Conservation (phyloP, 1,140 invertebrate species). For the Drosophila yakuba region DNA sequence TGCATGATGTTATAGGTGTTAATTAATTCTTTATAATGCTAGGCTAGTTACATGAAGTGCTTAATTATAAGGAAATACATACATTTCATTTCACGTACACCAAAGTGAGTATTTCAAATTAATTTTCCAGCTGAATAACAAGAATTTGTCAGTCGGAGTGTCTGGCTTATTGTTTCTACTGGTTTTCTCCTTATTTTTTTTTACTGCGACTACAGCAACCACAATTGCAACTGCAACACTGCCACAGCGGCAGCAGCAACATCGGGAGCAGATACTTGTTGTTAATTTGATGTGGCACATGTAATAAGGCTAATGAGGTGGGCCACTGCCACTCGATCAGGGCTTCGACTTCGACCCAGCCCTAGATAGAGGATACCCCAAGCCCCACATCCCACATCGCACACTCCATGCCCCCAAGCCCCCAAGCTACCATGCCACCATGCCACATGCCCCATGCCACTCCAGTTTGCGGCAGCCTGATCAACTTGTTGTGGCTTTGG, state of each 20-base stretch:
- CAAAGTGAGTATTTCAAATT: no score
- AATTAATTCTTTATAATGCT: no score
- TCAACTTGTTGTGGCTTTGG: conserved; percentile 46
- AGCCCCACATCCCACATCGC: background rate
- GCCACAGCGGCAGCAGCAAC: conserved; percentile 24
- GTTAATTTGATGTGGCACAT: conserved; percentile 71
- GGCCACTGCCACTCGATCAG: conserved; percentile 43
- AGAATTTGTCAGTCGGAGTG: conserved; percentile 6
- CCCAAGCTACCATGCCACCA: background rate
- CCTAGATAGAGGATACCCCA: conserved; percentile 29
- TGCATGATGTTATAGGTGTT: no score
- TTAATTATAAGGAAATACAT: no score
- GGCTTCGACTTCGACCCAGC: conserved; percentile 19
- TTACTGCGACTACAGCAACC: background rate
- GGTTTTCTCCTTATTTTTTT: conserved; percentile 22
- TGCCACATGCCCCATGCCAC: background rate
- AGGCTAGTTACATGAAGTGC: no score
- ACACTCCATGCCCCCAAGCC: background rate
- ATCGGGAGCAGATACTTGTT: conserved; percentile 36
- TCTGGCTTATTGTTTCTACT: conserved; percentile 12
- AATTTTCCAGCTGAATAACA: no score
- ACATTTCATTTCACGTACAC: no score
- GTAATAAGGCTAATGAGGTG: conserved; percentile 70
- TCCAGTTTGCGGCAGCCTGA: conserved; percentile 4
- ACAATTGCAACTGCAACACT: conserved; percentile 2